phyloP scores from a whole-genome alignment of 2,888 invertebrate species.

The Cremastobaeus sp. region DNA sequence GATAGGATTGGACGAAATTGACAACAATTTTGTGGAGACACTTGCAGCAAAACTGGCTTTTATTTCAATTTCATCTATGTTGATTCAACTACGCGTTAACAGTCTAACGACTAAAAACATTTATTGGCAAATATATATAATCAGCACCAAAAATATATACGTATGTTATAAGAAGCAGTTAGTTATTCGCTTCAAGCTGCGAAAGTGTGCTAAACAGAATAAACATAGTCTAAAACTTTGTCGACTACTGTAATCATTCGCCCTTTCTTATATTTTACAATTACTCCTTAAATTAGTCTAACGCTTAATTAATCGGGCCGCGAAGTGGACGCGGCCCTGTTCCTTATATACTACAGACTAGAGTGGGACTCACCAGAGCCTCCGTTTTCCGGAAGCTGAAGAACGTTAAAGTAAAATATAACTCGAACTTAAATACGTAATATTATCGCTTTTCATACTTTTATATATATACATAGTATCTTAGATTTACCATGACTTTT shows the following conservation, averaged over 20 bases:
- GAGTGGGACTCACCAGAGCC: conserved; percentile 71
- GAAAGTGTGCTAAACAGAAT: conserved; percentile 38
- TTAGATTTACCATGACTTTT: conserved; percentile 27
- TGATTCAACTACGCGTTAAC: conserved; percentile 49
- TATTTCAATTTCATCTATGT: conserved; percentile 48
- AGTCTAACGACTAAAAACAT: conserved; percentile 52
- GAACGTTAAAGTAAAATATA: conserved; percentile 27
- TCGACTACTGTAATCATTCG: conserved; percentile 60
- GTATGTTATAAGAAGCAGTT: conserved; percentile 51
- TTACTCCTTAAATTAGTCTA: conserved; percentile 48
- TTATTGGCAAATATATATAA: conserved; percentile 57
- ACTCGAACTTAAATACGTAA: conserved; percentile 23
- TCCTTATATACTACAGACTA: conserved; percentile 74
- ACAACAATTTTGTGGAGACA: conserved; percentile 34
- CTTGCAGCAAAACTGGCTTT: conserved; percentile 58
- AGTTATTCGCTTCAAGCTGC: conserved; percentile 39
- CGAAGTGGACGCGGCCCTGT: conserved; percentile 49
- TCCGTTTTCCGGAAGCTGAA: conserved; percentile 59
- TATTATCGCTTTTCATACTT: conserved; percentile 16
- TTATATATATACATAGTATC: conserved; percentile 24
- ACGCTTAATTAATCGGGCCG: conserved; percentile 48
- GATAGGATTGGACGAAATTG: not conserved
- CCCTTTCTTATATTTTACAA: conserved; percentile 21
- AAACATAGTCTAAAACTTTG: conserved; percentile 37
- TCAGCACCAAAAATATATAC: conserved; percentile 59